Percentiles rank a stretch among this genome's conserved stretches.
phyloP scores from a whole-genome alignment of 2,113 vertebrate species.

The Pomatostomus ruficeps region DNA sequence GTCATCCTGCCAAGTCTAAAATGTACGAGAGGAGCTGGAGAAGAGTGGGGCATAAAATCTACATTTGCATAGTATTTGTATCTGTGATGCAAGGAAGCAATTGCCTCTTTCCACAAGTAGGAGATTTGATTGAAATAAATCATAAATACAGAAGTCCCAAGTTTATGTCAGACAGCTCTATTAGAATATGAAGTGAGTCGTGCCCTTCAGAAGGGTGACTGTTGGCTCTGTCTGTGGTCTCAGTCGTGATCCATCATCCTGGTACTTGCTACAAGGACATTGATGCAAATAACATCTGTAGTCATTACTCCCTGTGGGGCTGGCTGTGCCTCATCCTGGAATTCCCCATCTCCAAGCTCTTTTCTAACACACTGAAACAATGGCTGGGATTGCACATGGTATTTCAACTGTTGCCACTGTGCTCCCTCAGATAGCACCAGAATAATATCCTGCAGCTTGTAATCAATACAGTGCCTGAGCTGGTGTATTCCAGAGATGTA shows the following conservation, averaged over 20 bases:
- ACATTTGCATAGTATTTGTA: constrained; percentile 29
- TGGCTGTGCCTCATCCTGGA: constrained; percentile 28
- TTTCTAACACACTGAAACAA: background rate
- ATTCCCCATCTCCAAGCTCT: constrained; percentile 41
- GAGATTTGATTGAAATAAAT: constrained; percentile 36
- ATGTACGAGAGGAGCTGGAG: background rate
- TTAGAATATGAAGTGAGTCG: constrained; percentile 17
- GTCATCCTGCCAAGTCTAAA: constrained; percentile 16
- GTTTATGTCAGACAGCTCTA: constrained; percentile 19
- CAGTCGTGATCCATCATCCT: constrained; percentile 41
- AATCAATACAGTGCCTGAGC: constrained; percentile 21
- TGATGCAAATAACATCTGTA: constrained; percentile 52
- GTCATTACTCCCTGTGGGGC: constrained; percentile 32
- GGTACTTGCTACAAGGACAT: constrained; percentile 32
- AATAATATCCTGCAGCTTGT: constrained; percentile 22
- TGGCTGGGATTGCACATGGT: background rate
- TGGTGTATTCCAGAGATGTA: background rate
- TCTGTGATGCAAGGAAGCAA: background rate
- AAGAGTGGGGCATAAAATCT: constrained; percentile 7
- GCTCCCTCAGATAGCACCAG: constrained; percentile 14
- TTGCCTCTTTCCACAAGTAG: constrained; percentile 11
- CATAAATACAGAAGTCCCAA: background rate
- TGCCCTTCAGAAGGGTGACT: constrained; percentile 43
- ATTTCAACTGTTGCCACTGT: constrained; percentile 7
- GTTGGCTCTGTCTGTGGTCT: background rate